Base-by-base conservation (phyloP, 2,113 vertebrate species). In the Limnothrissa miodon region DNA sequence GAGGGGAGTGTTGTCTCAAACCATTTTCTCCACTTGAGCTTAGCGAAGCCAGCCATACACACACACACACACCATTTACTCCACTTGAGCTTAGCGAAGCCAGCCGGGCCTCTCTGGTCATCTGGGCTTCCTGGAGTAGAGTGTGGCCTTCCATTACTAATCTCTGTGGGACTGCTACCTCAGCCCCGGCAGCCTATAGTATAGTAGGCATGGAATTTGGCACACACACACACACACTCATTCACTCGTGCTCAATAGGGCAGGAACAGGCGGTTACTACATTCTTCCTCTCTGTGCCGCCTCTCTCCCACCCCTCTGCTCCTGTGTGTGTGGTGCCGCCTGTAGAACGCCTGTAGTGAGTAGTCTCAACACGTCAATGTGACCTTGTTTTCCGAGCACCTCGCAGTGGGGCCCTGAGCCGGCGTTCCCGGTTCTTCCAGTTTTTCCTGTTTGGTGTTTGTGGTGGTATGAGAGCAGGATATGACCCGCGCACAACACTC, bases 371-470 rank as follows among this genome's bases (percentile, higher is more conserved):
- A 74, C 13, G 74, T 83, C 45, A 44, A 33, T 78, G 80, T 80
- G 0, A 51, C 46, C 78, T 87, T 17, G 78, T 78, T 82, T 44
- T 82, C 21, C 51, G 51, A 56, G 51, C 6, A 21, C 6, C 6
- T 4, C 51, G 19, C 5, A 56, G 21, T 4, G 5, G 21, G 46
- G 51, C 25, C 74, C 78, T 81, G 25, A 33, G 45, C 29, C 23
- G 62, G 66, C 45, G 66, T 42, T 84, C 74, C 78, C 70, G 81
- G 81, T 86, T 8, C 11, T 79, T 80, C 11, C 15, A 17, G 36
- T 44, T 81, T 44, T 81, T 86, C 78, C 66, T 82, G 82, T 82
- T 78, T 62, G 21, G 78, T 85, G 81, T 42, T 36, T 83, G 39
- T 85, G 74, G 80, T 82, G 84, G 87, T 90, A 83, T 74, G 23